Evolutionary conservation across 2,113 vertebrate species (phyloP).

Genomic region (Aptenodytes forsteri): DNA sequence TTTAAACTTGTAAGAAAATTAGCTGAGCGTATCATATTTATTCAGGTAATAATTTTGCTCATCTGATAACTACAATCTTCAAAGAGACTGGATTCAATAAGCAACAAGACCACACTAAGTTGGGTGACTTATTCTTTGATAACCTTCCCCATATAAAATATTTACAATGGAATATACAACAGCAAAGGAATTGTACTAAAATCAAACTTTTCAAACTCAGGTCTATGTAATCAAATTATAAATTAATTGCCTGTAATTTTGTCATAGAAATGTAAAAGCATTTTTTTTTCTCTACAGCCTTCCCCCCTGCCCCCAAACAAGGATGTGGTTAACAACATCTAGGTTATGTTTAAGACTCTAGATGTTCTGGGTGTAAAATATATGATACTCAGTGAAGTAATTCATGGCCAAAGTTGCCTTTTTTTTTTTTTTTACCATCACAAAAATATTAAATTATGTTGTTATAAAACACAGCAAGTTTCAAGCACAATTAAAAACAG

Average conservation of each 20-base stretch:
- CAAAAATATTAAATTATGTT: background rate
- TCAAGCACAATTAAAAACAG: background rate
- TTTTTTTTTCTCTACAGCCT: background rate
- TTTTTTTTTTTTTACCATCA: background rate
- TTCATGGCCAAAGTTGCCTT: background rate
- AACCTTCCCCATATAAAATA: background rate
- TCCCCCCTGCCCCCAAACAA: background rate
- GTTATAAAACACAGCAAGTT: background rate
- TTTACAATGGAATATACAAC: background rate
- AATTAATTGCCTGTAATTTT: background rate
- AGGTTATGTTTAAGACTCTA: background rate
- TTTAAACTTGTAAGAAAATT: background rate
- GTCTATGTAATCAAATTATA: background rate
- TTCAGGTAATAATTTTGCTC: background rate
- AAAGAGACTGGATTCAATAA: background rate
- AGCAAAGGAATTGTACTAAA: background rate
- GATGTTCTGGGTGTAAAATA: background rate
- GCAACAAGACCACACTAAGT: background rate
- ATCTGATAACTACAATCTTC: background rate
- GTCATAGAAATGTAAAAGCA: background rate
- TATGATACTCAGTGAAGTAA: background rate
- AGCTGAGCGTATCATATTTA: background rate
- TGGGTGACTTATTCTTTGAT: background rate
- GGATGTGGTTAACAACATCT: background rate
- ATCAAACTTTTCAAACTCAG: background rate